Percentiles rank a stretch among this genome's conserved stretches.
phyloP scores from a whole-genome alignment of 2,888 invertebrate genomes.

The Drosophila anomalata region DNA sequence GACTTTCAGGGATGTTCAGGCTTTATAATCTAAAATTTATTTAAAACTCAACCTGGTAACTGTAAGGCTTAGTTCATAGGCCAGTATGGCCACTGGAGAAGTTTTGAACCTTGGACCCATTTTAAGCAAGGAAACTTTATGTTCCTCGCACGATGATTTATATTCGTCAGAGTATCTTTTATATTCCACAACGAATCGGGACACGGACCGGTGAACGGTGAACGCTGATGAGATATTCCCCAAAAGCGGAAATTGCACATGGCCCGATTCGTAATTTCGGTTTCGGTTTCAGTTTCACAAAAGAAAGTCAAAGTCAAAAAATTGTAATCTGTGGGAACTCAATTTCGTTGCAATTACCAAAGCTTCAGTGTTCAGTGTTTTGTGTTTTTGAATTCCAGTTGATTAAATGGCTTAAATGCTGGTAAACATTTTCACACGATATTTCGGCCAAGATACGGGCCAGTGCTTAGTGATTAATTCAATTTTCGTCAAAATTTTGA shows the following conservation, averaged over 20 bases:
- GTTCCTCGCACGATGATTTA: conserved; percentile 29
- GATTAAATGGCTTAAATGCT: conserved; percentile 23
- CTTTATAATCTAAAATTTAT: neutral
- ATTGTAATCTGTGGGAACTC: conserved; percentile 53
- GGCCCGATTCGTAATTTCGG: conserved; percentile 49
- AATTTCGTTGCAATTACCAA: conserved; percentile 24
- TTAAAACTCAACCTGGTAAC: neutral
- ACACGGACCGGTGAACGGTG: conserved; percentile 43
- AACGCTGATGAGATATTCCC: conserved; percentile 26
- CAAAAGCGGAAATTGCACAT: conserved; percentile 65
- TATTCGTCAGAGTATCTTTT: conserved; percentile 41
- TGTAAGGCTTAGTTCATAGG: neutral
- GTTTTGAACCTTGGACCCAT: conserved; percentile 33
- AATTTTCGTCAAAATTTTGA: conserved; percentile 70
- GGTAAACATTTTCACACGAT: conserved; percentile 66
- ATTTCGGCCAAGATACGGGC: conserved; percentile 66
- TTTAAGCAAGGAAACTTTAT: conserved; percentile 29
- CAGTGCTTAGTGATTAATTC: conserved; percentile 58
- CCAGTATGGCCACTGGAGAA: conserved; percentile 39
- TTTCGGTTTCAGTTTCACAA: conserved; percentile 38
- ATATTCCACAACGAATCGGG: conserved; percentile 64
- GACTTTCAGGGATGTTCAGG: conserved; percentile 43
- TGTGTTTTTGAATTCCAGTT: conserved; percentile 13
- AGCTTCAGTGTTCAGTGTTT: neutral
- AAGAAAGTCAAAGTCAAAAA: conserved; percentile 57